A percentile compares a stretch with the other conserved stretches of the same genome.
These are phyloP conservation scores for Capitella teleta DNA, from an alignment of 1,140 invertebrate genomes.

Conservation along the genomic window DNA sequence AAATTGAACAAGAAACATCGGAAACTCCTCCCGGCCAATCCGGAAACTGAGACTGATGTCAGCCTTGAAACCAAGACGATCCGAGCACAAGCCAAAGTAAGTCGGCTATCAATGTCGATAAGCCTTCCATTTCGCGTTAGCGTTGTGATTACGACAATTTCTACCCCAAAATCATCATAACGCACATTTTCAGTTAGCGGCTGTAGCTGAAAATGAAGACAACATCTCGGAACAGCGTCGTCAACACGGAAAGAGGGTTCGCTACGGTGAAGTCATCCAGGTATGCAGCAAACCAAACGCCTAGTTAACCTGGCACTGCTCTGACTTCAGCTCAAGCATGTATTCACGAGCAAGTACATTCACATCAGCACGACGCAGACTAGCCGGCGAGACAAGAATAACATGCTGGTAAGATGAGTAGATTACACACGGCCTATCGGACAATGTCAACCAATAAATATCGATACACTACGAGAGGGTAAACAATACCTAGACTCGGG, in stretches of 20 bases:
- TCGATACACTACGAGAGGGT: too few species aligned
- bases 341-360: constrained; percentile 38
- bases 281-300: constrained; percentile 4
- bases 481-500: too few species aligned
- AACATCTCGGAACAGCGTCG: constrained; percentile 15
- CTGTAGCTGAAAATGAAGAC: constrained; percentile 16
- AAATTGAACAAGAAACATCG: constrained; percentile 17
- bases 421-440: too few species aligned
- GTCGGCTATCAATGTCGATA: too few species aligned
- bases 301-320: not conserved
- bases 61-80: constrained; percentile 3
- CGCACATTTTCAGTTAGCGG: constrained; percentile 21
- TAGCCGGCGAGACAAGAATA: constrained; percentile 41
- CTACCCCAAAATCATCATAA: too few species aligned
- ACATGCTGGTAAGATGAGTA: constrained; percentile 37
- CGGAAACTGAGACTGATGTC: not conserved
- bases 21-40: constrained; percentile 6
- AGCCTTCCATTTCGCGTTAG: not conserved
- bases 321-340: constrained; percentile 30
- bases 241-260: constrained; percentile 14
- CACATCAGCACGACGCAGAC: constrained; percentile 42
- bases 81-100: constrained; percentile 11
- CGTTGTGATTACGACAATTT: not conserved
- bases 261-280: constrained; percentile 16
- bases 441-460: too few species aligned